Conservation (phyloP, 1,140 invertebrate species). For the Bombus cullumanus region DNA sequence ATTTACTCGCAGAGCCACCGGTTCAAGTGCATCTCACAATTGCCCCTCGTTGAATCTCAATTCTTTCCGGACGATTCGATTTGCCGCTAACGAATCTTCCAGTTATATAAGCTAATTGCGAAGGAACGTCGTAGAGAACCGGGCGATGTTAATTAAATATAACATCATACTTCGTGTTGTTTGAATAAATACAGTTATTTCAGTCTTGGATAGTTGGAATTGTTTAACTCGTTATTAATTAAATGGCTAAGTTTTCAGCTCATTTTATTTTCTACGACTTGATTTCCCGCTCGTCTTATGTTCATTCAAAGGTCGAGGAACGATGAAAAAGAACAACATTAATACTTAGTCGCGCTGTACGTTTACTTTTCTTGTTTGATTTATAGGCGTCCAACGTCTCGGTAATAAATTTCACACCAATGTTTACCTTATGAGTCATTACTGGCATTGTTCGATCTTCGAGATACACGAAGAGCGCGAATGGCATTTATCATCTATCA, state of each 20-base stretch:
- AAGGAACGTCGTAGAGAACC: background rate
- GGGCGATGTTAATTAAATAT: conserved; percentile 17
- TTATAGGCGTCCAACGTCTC: background rate
- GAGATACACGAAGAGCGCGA: background rate
- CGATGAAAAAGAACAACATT: background rate
- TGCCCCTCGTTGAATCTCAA: conserved; percentile 20
- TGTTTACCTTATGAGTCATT: conserved; percentile 2
- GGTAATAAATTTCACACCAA: background rate
- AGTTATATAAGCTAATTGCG: conserved; percentile 17
- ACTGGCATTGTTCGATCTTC: background rate
- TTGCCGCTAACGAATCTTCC: conserved; percentile 23
- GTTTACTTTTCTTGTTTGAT: background rate
- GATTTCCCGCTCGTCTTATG: background rate
- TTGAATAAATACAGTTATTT: background rate
- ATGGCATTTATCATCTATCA: background rate
- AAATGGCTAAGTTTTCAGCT: background rate
- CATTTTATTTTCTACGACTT: too few relatives aligned
- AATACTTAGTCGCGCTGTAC: background rate
- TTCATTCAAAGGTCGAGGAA: background rate
- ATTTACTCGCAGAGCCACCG: conserved; percentile 5
- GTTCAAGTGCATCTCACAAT: conserved; percentile 19
- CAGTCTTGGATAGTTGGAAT: background rate
- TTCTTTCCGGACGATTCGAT: conserved; percentile 29
- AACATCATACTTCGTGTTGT: background rate
- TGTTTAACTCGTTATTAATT: background rate